Evolutionary conservation across 2,888 invertebrate species (phyloP).

Genomic region (Lithosia quadra): DNA sequence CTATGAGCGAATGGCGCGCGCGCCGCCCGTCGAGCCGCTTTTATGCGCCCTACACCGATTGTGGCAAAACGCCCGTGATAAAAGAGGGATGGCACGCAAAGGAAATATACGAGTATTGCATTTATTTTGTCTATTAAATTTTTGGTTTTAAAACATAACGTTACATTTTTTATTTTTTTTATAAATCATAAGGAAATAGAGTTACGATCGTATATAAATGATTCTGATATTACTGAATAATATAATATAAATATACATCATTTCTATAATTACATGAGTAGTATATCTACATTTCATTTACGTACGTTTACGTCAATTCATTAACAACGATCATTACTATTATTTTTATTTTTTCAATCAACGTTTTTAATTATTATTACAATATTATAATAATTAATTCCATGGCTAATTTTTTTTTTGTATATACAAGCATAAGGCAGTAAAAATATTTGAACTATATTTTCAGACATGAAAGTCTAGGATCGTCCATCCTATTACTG

Average conservation of each 20-base stretch:
- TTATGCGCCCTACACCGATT: constrained; percentile 85
- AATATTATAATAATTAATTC: too few species aligned
- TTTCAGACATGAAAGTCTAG: too few species aligned
- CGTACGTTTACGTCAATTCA: too few species aligned
- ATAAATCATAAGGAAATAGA: neutral
- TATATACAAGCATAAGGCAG: neutral
- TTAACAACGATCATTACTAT: too few species aligned
- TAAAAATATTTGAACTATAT: neutral
- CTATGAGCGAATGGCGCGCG: constrained; percentile 83
- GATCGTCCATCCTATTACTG: too few species aligned
- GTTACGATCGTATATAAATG: neutral
- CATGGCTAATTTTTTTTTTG: too few species aligned
- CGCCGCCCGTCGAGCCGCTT: constrained; percentile 74
- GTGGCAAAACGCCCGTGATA: constrained; percentile 86
- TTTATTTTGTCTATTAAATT: constrained; percentile 3
- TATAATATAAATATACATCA: too few species aligned
- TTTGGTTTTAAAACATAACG: neutral
- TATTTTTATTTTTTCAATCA: too few species aligned
- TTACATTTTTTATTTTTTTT: neutral
- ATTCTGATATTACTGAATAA: neutral
- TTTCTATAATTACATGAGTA: too few species aligned
- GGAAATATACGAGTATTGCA: constrained; percentile 22
- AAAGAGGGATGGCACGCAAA: constrained; percentile 77
- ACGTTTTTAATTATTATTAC: too few species aligned
- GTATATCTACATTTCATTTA: too few species aligned